Base-by-base conservation (phyloP, 64 coral and sea anemone species). In the Dendrophyllia cribrosa region DNA sequence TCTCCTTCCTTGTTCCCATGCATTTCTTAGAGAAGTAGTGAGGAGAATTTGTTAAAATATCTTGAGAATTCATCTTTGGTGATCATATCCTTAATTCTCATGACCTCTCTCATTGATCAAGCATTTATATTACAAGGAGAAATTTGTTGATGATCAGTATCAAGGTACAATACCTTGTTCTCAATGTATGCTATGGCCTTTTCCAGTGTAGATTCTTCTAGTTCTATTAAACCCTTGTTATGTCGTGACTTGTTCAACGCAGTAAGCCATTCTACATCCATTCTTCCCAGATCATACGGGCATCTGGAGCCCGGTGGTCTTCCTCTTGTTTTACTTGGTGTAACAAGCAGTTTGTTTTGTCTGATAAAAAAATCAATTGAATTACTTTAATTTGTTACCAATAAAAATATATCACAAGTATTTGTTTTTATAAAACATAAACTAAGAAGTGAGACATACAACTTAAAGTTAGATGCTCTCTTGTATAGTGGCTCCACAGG, bases 151-250 rank as follows among this genome's bases (percentile, higher is more conserved):
- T 34, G 34, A 34, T 34, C 34, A 34, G 0, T 34, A n/a, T n/a
- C n/a, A n/a, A n/a, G n/a, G n/a, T n/a, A n/a, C n/a, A n/a, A 34
- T 91, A 98, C 96, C 90, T 98, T 95, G 79, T 98, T 92, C 69
- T 98, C 97, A 79, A 98, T 75, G 73, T 95, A 96, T 74, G 90
- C 81, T 13, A 98, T 88, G 11, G 97, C 94, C 74, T 98, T 95
- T 70, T 98, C 97, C 52, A 98, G 67, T 11, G 55, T 14, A 5
- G 70, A 53, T 61, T 99, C 97, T 71, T 99, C 97, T 69, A 99
- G 60, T 83, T 96, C 90, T 14, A 94, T 75, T 21, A 60, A 74
- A 92, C 94, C 97, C 85, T 93, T 96, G 60, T 93, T 91, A 16
- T 83, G 70, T 23, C 94, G 88, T 72, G 88, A 96, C 17, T 75